Evolutionary conservation across 2,888 invertebrate genomes (phyloP).

Genomic region (Limenitis camilla): DNA sequence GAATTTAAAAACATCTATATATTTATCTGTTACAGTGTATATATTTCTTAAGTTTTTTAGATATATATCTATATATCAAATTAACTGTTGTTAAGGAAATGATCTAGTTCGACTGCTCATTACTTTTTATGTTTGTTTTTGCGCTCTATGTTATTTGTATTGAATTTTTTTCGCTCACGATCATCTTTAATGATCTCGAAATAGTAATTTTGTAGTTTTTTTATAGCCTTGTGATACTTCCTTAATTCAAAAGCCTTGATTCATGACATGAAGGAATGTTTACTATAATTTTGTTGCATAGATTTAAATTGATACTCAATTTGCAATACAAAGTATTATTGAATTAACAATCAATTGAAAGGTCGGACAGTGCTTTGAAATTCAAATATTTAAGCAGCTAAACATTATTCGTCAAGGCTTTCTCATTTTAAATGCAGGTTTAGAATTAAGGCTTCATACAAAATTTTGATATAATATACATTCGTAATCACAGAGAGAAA

Average conservation of each 20-base stretch:
- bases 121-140: slow-evolving; percentile 27
- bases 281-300: slow-evolving; percentile 32
- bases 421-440: no score
- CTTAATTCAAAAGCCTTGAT: slow-evolving; percentile 63
- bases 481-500: no score
- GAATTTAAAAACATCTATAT: no score
- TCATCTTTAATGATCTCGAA: slow-evolving; percentile 56
- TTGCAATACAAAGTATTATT: slow-evolving; percentile 1
- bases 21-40: neutral
- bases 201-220: slow-evolving; percentile 53
- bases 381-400: no score
- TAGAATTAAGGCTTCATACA: no score
- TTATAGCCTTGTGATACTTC: slow-evolving; percentile 48
- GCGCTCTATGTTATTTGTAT: slow-evolving; percentile 37
- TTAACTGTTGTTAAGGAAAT: slow-evolving; percentile 59
- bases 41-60: neutral
- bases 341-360: no score
- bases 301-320: slow-evolving; percentile 26
- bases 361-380: no score
- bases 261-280: slow-evolving; percentile 39
- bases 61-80: slow-evolving; percentile 8
- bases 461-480: no score
- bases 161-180: slow-evolving; percentile 38
- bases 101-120: slow-evolving; percentile 43
- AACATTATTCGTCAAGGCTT: no score